phyloP scores from a whole-genome alignment of 2,888 invertebrate genomes.

The Callinectes sapidus region DNA sequence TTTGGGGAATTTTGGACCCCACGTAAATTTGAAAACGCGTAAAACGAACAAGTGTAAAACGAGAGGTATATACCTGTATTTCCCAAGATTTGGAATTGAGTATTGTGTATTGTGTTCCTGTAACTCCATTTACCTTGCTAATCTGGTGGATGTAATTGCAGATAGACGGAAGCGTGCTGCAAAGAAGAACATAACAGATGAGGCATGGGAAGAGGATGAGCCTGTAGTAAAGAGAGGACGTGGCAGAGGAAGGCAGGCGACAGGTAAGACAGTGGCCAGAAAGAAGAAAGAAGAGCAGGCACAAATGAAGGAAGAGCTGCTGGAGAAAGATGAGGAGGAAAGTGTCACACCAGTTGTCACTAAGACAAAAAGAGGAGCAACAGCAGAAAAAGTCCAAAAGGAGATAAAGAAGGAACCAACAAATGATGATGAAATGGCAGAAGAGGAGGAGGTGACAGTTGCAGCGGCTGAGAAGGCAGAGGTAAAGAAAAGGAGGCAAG shows the following conservation, averaged over 20 bases:
- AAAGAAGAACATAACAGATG: not conserved
- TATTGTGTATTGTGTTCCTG: not conserved
- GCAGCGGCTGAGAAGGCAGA: not conserved
- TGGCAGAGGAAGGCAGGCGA: not conserved
- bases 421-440: not conserved
- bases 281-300: not conserved
- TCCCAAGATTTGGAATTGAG: not conserved
- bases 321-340: not conserved
- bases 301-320: not conserved
- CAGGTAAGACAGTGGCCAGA: not conserved
- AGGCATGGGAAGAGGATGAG: not conserved
- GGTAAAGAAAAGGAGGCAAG: not conserved
- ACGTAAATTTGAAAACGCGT: no score
- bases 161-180: not conserved
- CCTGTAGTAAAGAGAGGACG: not conserved
- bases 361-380: not conserved
- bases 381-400: no score
- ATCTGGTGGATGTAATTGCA: not conserved
- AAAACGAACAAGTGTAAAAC: no score
- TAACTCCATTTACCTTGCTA: not conserved
- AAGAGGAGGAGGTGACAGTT: not conserved
- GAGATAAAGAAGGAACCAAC: not conserved
- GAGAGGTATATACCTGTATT: no score
- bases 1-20: no score
- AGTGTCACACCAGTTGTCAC: not conserved